Percentiles rank a stretch among this genome's conserved stretches.
phyloP scores from a whole-genome alignment of 2,888 invertebrate genomes.

The Drosophila algonquin region DNA sequence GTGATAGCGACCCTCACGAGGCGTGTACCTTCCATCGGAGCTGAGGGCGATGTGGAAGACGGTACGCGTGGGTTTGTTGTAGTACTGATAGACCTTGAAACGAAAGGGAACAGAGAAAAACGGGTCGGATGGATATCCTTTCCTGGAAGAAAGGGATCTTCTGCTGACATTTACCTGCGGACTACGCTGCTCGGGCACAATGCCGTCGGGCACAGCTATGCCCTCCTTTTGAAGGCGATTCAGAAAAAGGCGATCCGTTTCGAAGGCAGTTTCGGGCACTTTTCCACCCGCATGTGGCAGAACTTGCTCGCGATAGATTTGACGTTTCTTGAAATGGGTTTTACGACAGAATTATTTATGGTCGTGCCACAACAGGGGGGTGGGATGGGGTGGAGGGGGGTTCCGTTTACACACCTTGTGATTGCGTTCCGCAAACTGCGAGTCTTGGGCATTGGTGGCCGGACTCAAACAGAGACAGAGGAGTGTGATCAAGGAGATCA shows the following conservation, averaged over 20 bases:
- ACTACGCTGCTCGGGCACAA: slow-evolving; percentile 85
- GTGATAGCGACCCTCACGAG: slow-evolving; percentile 85
- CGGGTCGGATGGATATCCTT: neutral
- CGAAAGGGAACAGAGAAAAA: neutral
- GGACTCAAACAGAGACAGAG: slow-evolving; percentile 52
- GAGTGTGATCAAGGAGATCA: slow-evolving; percentile 34
- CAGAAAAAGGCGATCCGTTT: slow-evolving; percentile 86
- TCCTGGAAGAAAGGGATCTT: neutral
- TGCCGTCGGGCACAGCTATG: slow-evolving; percentile 86
- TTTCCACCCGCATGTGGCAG: slow-evolving; percentile 87
- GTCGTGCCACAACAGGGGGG: neutral
- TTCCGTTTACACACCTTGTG: slow-evolving; percentile 64
- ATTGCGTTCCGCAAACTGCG: slow-evolving; percentile 55
- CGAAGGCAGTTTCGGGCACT: slow-evolving; percentile 87
- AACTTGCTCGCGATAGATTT: slow-evolving; percentile 87
- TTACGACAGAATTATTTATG: slow-evolving; percentile 50
- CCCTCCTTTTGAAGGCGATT: slow-evolving; percentile 87
- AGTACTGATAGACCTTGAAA: slow-evolving; percentile 82
- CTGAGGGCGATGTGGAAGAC: slow-evolving; percentile 84
- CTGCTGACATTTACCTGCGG: slow-evolving; percentile 76
- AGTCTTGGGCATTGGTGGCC: slow-evolving; percentile 41
- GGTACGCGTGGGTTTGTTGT: slow-evolving; percentile 78
- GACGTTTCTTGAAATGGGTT: slow-evolving; percentile 84
- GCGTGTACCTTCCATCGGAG: slow-evolving; percentile 85
- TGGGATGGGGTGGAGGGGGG: too few relatives aligned